Evolutionary conservation across 2,113 vertebrate species (phyloP).

Genomic region (Bufo gargarizans): DNA sequence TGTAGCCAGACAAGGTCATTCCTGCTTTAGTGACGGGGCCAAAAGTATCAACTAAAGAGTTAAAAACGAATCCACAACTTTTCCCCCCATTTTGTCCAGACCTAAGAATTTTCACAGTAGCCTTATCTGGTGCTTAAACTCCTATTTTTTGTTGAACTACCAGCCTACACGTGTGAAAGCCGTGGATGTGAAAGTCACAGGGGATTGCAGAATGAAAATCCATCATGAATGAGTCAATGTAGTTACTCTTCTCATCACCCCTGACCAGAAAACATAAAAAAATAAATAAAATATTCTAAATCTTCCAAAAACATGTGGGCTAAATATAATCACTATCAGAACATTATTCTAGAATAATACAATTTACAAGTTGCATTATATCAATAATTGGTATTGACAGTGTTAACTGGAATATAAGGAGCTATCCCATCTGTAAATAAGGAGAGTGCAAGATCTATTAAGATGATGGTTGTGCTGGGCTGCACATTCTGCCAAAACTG

Average conservation of each 20-base stretch:
- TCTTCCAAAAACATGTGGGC: neutral
- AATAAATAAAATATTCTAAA: neutral
- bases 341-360: neutral
- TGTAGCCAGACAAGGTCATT: constrained; percentile 48
- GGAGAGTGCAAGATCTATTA: no score
- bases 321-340: neutral
- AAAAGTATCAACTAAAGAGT: constrained; percentile 28
- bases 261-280: neutral
- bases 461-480: no score
- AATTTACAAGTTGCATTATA: neutral
- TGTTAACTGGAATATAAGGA: no score
- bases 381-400: neutral
- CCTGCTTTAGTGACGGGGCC: neutral
- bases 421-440: no score
- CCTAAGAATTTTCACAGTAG: neutral
- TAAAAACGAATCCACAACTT: neutral
- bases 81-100: neutral
- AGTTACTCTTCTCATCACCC: neutral
- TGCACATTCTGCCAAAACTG: no score
- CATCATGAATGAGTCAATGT: constrained; percentile 1
- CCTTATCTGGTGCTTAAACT: neutral
- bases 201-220: neutral
- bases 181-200: neutral
- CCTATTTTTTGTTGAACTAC: neutral
- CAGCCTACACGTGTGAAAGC: constrained; percentile 7